Base-by-base conservation (phyloP, 2,113 vertebrate genomes). In the Charina bottae region DNA sequence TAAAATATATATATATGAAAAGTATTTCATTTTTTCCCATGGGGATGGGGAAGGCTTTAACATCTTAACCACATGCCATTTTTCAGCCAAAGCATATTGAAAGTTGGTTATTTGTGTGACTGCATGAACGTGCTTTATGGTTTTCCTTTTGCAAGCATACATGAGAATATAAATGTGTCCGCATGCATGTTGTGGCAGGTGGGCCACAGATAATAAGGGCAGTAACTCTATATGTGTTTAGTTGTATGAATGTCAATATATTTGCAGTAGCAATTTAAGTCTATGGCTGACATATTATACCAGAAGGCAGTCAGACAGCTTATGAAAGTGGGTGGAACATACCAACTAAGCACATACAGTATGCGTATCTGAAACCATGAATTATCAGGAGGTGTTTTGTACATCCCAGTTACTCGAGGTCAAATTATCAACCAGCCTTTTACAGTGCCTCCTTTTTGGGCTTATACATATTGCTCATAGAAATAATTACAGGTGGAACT, bases 131-230 rank as follows among this genome's bases (percentile, higher is more conserved):
- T 85, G 91, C 92, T 90, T 6, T 0, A 33, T 24, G 85, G 49
- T 93, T 94, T 92, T 91, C 92, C 1, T 87, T n/a, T 86, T 92
- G 90, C 88, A 92, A 92, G 87, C 87, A 85, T 53, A 0, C 72
- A 33, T 72, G 60, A 59, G 58, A 92, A 90, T 46, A 87, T 92
- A 92, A 86, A 49, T 26, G 13, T 58, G 5, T 58, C 89, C n/a
- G 54, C 5, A 0, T 72, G 54, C 86, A 78, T 13, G 0, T 7
- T 28, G 72, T 60, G 28, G 49, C n/a, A 92, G 54, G 54, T 56
- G 89, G 86, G 28, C 85, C 4, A 53, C 2, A 33, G 68, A 89
- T 91, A 92, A 87, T 92, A 59, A 78, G 46, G 24, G 33, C 90
- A 92, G 86, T 2, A 13, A 15, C 28, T 92, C 58, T 12, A 54